phyloP scores from a whole-genome alignment of 2,888 invertebrate genomes.

The Cerceris ruficornis region DNA sequence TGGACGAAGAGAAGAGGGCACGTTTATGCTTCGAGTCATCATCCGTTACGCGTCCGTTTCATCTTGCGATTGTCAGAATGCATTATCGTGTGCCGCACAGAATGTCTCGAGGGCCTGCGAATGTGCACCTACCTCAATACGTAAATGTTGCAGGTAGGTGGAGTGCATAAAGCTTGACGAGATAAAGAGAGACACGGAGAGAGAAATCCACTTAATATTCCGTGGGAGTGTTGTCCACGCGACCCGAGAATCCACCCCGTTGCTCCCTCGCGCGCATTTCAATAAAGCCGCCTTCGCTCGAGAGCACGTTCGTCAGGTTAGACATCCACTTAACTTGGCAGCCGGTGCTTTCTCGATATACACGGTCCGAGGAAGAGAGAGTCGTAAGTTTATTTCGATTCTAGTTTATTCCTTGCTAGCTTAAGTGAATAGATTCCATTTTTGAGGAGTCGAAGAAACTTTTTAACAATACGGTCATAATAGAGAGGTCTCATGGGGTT shows the following conservation, averaged over 20 bases:
- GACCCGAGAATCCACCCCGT: constrained; percentile 71
- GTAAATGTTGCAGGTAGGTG: constrained; percentile 63
- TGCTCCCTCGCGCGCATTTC: constrained; percentile 66
- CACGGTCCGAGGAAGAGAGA: background rate
- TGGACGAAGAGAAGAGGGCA: constrained; percentile 20
- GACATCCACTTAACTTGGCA: constrained; percentile 19
- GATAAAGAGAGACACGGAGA: constrained; percentile 32
- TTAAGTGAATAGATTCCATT: too few relatives aligned
- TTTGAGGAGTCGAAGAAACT: too few relatives aligned
- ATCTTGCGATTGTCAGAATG: constrained; percentile 14
- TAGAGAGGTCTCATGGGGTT: too few relatives aligned
- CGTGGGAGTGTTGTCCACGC: constrained; percentile 77
- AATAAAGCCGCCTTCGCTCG: constrained; percentile 69
- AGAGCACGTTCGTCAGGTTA: constrained; percentile 33
- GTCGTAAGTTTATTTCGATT: background rate
- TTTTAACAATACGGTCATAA: too few relatives aligned
- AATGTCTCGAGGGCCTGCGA: constrained; percentile 5
- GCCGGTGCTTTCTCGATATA: constrained; percentile 1
- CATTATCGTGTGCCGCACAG: constrained; percentile 13
- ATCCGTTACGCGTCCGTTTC: background rate
- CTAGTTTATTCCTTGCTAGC: too few relatives aligned
- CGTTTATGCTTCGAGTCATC: constrained; percentile 11
- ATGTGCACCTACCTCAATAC: constrained; percentile 66
- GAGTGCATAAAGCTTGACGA: constrained; percentile 23
- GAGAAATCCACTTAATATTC: constrained; percentile 75